Evolutionary conservation across 2,797 vertebrate genomes (phyloP).

Genomic region (Chrysocyon brachyurus): DNA sequence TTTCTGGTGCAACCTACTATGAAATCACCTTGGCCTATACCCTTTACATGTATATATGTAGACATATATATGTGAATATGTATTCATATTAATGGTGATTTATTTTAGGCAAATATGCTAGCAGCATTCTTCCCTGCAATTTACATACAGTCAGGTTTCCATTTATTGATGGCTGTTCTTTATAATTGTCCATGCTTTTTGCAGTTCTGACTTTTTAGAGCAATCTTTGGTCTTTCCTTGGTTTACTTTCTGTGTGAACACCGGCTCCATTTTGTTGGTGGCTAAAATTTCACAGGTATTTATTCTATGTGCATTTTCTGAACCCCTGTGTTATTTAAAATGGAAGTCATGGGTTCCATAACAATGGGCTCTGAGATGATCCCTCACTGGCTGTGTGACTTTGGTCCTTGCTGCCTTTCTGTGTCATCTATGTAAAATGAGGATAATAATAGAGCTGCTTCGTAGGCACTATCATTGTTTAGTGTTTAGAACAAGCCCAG

Average conservation of each 20-base stretch:
- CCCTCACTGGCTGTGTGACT: not conserved
- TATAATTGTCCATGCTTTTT: not conserved
- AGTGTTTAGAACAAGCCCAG: not conserved
- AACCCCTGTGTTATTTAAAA: not conserved
- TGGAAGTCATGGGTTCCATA: not conserved
- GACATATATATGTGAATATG: not conserved
- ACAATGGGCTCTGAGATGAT: fast-evolving
- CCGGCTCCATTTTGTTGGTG: not conserved
- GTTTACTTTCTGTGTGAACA: not conserved
- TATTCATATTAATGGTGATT: not conserved
- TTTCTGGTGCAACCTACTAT: not conserved
- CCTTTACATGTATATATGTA: too few species aligned
- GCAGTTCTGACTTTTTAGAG: not conserved
- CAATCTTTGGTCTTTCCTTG: not conserved
- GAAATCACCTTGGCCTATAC: not conserved
- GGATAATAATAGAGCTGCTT: not conserved
- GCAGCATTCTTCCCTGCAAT: not conserved
- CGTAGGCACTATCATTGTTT: not conserved
- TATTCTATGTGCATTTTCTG: not conserved
- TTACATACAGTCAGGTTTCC: not conserved
- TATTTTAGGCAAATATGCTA: not conserved
- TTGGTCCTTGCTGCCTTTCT: not conserved
- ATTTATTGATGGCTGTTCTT: not conserved
- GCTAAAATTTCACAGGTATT: not conserved
- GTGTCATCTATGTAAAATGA: not conserved